Evolutionary conservation across 2,113 vertebrate species (phyloP).

Genomic region (Sorex araneus): DNA sequence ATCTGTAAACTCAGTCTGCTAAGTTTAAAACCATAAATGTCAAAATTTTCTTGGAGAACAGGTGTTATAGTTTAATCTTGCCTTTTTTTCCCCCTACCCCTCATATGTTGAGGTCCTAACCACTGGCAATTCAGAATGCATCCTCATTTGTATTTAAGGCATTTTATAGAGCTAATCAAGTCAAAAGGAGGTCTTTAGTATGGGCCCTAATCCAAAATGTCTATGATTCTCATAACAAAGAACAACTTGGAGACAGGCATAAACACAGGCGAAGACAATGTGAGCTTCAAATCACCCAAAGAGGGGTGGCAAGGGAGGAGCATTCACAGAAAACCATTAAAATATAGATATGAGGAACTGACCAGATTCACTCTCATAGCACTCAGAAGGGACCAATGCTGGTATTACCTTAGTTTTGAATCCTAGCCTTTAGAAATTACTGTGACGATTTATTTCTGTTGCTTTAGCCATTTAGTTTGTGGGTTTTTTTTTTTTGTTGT

Average conservation of each 20-base stretch:
- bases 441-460: neutral
- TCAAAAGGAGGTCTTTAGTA: neutral
- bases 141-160: neutral
- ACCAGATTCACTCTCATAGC: neutral
- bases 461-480: neutral
- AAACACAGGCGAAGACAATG: neutral
- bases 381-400: neutral
- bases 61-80: neutral
- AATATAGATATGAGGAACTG: neutral
- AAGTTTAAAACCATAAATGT: neutral
- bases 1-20: neutral
- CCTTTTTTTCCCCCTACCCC: neutral
- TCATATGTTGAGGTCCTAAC: neutral
- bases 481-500: neutral
- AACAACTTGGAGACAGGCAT: neutral
- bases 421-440: neutral
- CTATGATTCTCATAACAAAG: neutral
- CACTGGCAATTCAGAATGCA: neutral
- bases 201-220: neutral
- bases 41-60: neutral
- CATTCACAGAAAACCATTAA: neutral
- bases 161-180: slow-evolving; percentile 5
- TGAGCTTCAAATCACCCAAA: neutral
- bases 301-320: neutral
- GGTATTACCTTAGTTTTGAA: neutral